Evolutionary conservation across 2,888 invertebrate genomes (phyloP).

Genomic region (Drosophila melanosoma): DNA sequence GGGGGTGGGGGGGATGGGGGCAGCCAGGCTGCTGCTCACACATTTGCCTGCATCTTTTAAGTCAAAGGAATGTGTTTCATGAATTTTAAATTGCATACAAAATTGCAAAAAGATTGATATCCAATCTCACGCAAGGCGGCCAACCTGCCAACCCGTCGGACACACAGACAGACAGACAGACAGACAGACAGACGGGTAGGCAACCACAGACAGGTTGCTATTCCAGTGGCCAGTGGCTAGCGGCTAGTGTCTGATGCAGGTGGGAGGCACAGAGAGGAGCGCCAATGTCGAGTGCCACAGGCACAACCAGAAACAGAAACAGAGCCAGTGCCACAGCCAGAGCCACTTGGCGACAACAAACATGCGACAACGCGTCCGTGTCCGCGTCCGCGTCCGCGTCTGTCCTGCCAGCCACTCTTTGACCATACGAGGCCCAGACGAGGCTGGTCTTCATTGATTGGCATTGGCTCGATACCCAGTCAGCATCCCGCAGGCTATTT

Average conservation of each 20-base stretch:
- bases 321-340: conserved; percentile 7
- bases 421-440: conserved; percentile 43
- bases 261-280: conserved; percentile 57
- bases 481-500: conserved; percentile 71
- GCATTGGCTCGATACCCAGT: conserved; percentile 71
- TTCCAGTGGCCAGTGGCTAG: conserved; percentile 29
- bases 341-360: conserved; percentile 62
- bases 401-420: conserved; percentile 54
- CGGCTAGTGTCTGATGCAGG: conserved; percentile 38
- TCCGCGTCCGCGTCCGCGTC: conserved; percentile 45
- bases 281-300: conserved; percentile 27
- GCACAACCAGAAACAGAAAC: conserved; percentile 6
- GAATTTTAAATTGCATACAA: conserved; percentile 83
- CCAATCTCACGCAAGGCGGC: conserved; percentile 82
- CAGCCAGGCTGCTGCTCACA: conserved; percentile 41
- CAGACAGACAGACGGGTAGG: conserved; percentile 9
- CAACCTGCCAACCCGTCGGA: conserved; percentile 30
- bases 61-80: conserved; percentile 83
- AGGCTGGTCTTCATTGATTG: conserved; percentile 61
- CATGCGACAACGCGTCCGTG: conserved; percentile 75
- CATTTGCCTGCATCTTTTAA: conserved; percentile 81
- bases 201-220: conserved; percentile 47
- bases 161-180: neutral
- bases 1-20: neutral
- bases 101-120: conserved; percentile 84